Evolutionary conservation across 2,113 vertebrate genomes (phyloP).

Genomic region (Turdus rufiventris): DNA sequence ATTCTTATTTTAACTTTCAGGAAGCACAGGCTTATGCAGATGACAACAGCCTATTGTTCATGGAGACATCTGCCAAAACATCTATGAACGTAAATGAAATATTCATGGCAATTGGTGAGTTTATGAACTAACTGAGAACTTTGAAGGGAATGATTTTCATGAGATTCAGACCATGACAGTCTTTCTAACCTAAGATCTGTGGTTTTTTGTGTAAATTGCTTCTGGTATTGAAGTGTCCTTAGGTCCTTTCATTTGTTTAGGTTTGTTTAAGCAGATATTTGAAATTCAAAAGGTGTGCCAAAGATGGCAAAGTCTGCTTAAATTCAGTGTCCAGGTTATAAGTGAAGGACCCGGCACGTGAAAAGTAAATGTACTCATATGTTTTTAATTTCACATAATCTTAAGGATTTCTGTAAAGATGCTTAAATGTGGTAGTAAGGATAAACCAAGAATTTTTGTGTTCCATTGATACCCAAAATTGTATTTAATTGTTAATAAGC

Average conservation of each 20-base stretch:
- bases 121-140: not conserved
- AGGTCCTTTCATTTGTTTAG: not conserved
- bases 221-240: not conserved
- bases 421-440: not conserved
- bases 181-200: not conserved
- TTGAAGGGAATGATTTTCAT: not conserved
- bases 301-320: not conserved
- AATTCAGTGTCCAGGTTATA: not conserved
- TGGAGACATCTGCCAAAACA: conserved; percentile 98
- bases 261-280: not conserved
- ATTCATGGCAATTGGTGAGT: conserved; percentile 98
- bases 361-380: not conserved
- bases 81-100: conserved; percentile 99
- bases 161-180: not conserved
- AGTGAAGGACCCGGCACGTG: not conserved
- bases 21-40: conserved; percentile 97
- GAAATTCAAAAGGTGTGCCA: not conserved
- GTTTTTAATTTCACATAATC: not conserved
- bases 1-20: conserved; percentile 69
- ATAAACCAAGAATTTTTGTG: not conserved
- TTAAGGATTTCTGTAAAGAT: not conserved
- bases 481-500: not conserved
- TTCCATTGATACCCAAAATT: not conserved
- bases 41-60: conserved; percentile 98
- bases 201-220: not conserved